A percentile compares a stretch with the other conserved stretches of the same genome.
Evolutionary conservation across 2,888 invertebrate species (phyloP).

Genomic region (Campoletis raptor): DNA sequence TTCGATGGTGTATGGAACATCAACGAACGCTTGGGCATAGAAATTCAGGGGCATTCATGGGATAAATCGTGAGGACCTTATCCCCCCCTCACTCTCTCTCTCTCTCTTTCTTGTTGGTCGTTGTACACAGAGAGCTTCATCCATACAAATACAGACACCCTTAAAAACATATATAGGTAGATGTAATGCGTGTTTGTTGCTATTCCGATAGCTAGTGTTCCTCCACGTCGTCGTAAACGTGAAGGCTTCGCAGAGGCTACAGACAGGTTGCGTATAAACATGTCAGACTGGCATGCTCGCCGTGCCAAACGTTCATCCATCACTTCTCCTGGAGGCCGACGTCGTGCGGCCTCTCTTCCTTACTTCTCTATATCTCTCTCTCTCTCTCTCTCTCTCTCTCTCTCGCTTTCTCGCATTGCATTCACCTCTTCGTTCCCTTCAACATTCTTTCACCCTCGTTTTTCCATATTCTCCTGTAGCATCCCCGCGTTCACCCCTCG

Average conservation of each 20-base stretch:
- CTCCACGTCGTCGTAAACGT: conserved; percentile 59
- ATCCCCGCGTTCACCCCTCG: neutral
- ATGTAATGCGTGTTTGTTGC: conserved; percentile 49
- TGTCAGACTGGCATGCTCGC: conserved; percentile 82
- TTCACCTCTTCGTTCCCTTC: conserved; percentile 3
- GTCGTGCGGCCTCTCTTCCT: conserved; percentile 59
- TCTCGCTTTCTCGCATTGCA: conserved; percentile 32
- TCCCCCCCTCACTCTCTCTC: conserved; percentile 32
- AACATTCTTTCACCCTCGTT: conserved; percentile 21
- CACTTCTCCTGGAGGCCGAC: conserved; percentile 73
- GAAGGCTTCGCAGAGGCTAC: conserved; percentile 72
- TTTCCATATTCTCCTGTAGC: neutral
- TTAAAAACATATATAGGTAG: conserved; percentile 75
- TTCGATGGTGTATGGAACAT: conserved; percentile 10
- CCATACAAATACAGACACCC: conserved; percentile 42
- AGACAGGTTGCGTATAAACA: conserved; percentile 84
- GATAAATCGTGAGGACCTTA: conserved; percentile 80
- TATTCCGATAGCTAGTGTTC: conserved; percentile 43
- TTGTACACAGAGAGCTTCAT: conserved; percentile 76
- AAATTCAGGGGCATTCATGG: conserved; percentile 78
- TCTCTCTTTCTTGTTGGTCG: conserved; percentile 69
- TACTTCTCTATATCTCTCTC: conserved; percentile 51
- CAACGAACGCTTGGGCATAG: conserved; percentile 66
- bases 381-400: conserved; percentile 57
- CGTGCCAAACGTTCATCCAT: conserved; percentile 82